Percentiles rank a stretch among this genome's conserved stretches.
Evolutionary conservation across 2,113 vertebrate genomes (phyloP).

Genomic region (Climacteris rufus): DNA sequence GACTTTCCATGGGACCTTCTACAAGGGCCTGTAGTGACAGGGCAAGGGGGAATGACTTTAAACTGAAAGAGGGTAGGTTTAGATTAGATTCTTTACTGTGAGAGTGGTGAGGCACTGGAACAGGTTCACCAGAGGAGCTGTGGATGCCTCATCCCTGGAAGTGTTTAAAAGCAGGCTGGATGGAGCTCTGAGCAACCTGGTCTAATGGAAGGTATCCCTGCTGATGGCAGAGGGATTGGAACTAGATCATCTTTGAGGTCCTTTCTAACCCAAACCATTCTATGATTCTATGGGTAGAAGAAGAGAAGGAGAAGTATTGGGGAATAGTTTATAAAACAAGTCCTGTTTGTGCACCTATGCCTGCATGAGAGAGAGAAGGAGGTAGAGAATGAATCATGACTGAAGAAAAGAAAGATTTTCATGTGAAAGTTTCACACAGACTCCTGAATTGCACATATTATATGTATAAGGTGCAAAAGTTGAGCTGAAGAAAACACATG

Average conservation of each 20-base stretch:
- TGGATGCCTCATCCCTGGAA: not conserved
- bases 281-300: not conserved
- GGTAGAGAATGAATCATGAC: not conserved
- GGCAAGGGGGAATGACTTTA: not conserved
- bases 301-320: not conserved
- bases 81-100: not conserved
- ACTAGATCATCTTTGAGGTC: not conserved
- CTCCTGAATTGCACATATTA: not conserved
- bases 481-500: constrained; percentile 17
- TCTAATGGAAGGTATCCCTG: not conserved
- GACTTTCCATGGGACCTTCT: not conserved
- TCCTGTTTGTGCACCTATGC: not conserved
- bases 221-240: not conserved
- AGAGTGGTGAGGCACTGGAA: not conserved
- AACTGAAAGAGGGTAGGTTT: not conserved
- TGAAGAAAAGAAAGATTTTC: not conserved
- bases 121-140: not conserved
- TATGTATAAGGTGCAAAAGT: constrained; percentile 25
- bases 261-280: not conserved
- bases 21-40: not conserved
- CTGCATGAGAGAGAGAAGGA: not conserved
- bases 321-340: not conserved
- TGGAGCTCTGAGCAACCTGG: not conserved
- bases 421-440: not conserved
- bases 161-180: not conserved